Evolutionary conservation across 2,888 invertebrate species (phyloP).

Genomic region (Drosophila neutralis): DNA sequence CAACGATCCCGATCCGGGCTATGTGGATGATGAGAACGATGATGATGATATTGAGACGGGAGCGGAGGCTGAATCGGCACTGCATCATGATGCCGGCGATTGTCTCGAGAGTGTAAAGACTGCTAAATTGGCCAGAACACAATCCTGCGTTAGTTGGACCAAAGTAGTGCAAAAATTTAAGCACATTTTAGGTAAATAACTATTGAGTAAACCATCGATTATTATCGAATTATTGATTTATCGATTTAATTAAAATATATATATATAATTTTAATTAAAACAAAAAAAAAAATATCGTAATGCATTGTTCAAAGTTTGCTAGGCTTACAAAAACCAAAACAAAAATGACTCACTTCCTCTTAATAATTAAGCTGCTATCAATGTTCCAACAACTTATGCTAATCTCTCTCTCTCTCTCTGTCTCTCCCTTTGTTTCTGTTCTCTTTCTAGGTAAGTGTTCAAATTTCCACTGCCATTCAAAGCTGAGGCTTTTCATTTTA

Average conservation of each 20-base stretch:
- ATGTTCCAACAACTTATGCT: constrained; percentile 5
- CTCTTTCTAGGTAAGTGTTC: constrained; percentile 71
- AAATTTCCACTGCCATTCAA: background rate
- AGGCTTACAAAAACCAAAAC: constrained; percentile 3
- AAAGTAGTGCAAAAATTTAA: constrained; percentile 83
- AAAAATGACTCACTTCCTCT: background rate
- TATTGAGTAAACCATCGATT: constrained; percentile 9
- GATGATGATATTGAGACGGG: constrained; percentile 61
- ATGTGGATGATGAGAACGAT: constrained; percentile 27
- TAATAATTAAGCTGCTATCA: background rate
- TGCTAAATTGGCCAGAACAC: constrained; percentile 69
- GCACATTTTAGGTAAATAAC: constrained; percentile 79
- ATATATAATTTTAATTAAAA: background rate
- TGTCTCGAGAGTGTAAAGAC: constrained; percentile 67
- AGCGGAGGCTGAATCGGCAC: constrained; percentile 62
- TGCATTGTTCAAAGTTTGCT: constrained; percentile 11
- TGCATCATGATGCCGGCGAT: constrained; percentile 35
- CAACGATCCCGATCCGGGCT: constrained; percentile 31
- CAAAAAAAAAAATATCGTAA: background rate
- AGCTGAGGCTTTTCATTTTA: background rate
- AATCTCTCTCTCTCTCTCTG: constrained; percentile 13
- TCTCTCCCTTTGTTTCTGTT: constrained; percentile 34
- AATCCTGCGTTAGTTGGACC: constrained; percentile 84
- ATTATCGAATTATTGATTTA: background rate
- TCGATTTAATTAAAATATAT: background rate